Evolutionary conservation across 2,797 vertebrate species (phyloP), one percentile per base, ranked within the genome.

Genomic region (Thunnus albacares): DNA sequence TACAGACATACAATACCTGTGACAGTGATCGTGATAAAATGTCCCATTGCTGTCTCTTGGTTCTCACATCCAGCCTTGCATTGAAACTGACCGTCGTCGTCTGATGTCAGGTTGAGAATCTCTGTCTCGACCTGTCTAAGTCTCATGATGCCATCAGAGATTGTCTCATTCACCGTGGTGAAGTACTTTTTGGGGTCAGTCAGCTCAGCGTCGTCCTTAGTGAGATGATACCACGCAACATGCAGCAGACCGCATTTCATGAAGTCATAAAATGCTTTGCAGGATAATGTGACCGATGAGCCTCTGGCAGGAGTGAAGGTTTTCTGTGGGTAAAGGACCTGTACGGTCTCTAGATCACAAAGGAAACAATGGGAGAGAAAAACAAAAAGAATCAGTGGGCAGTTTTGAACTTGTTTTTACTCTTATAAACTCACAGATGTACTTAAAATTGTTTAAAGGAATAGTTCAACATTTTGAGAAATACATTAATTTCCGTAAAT

Each of bases 121-220:
- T 94, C 85, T 0, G 88, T 93, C 53, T 59, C 43, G 0, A 92
- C 77, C 18, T 59, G 62, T 12, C 93, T 70, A 15, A 0, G 12
- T 15, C 91, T 87, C 10, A 0, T 2, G 28, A 1, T 13, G 1
- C 3, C 9, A 0, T 17, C 15, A 0, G 0, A 0, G 13, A 8
- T 2, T 0, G 72, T 90, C 79, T 94, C 93, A 0, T 26, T 91
- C 11, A 94, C 87, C 0, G 65, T 82, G 22, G 85, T 93, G 2
- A 81, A 8, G 81, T 86, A 90, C 60, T 24, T 86, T 0, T 2
- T 0, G n/a, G 85, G 79, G 15, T 91, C 7, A 0, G 2, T 87
- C 75, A 94, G 73, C 62, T 26, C 7, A 0, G 0, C 1, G 0
- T 0, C 6, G 0, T 0, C 28, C 0, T 4, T 0, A 1, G 0